These are phyloP conservation scores for Benthosema pterotum DNA, from an alignment of 2,797 vertebrate species.

Conservation along the genomic window DNA sequence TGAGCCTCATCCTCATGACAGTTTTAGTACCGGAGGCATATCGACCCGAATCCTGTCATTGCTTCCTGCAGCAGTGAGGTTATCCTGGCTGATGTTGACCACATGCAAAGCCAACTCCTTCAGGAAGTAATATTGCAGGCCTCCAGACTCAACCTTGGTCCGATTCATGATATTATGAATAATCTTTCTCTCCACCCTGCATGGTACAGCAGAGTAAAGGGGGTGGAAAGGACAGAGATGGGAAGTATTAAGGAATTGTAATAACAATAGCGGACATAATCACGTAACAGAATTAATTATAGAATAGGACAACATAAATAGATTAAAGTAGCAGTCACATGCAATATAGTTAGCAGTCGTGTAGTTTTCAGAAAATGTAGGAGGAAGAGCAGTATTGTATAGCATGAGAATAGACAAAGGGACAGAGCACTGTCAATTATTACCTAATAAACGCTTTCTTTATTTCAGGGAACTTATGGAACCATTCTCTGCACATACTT, in stretches of 20 bases:
- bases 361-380: too few species aligned
- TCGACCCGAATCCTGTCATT: background rate
- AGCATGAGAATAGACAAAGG: background rate
- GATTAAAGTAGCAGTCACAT: too few species aligned
- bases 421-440: constrained; percentile 1
- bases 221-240: too few species aligned
- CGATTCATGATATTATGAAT: constrained; percentile 40
- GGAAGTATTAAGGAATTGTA: background rate
- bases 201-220: background rate
- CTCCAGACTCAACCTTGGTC: fast-evolving
- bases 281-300: too few species aligned
- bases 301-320: too few species aligned
- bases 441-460: constrained; percentile 24
- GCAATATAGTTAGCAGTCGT: too few species aligned
- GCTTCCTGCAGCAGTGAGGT: fast-evolving
- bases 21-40: constrained; percentile 49
- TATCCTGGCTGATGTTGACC: constrained; percentile 7
- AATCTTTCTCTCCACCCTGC: constrained; percentile 39
- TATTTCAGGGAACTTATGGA: fast-evolving
- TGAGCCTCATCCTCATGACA: too few species aligned
- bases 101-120: constrained; percentile 30
- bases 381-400: background rate
- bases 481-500: background rate
- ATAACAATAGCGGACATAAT: background rate
- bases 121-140: background rate